Percentiles rank a stretch among this genome's conserved stretches.
Evolutionary conservation across 2,888 invertebrate genomes (phyloP).

Genomic region (Heliconius erato): DNA sequence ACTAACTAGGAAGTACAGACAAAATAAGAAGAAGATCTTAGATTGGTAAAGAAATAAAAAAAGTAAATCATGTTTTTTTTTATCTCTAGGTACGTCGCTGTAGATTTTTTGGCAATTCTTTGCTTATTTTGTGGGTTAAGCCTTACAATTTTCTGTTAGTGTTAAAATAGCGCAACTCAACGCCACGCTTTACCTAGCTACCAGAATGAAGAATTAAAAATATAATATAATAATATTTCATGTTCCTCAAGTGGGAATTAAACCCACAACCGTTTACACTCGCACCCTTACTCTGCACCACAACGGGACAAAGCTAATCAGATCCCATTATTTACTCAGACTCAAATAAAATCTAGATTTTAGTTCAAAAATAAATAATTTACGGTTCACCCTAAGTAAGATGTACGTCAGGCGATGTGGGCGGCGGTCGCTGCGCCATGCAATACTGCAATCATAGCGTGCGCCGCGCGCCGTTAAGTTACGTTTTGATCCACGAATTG

Average conservation of each 20-base stretch:
- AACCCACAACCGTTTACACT: not conserved
- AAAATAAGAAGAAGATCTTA: not conserved
- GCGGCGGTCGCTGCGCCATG: slow-evolving; percentile 65
- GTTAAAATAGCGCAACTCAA: not conserved
- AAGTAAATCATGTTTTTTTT: not conserved
- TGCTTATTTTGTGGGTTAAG: not conserved
- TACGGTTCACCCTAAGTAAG: slow-evolving; percentile 31
- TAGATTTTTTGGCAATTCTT: not conserved
- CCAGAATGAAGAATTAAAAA: not conserved
- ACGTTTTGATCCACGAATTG: slow-evolving; percentile 24
- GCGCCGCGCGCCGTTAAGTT: slow-evolving; percentile 52
- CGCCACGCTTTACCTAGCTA: not conserved
- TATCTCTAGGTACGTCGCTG: not conserved
- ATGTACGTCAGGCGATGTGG: slow-evolving; percentile 56
- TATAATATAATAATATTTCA: not conserved
- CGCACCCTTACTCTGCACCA: not conserved
- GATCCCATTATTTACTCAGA: not conserved
- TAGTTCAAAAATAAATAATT: slow-evolving; percentile 7
- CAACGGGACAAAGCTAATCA: not conserved
- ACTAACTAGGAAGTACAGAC: not conserved
- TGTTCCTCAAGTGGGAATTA: not conserved
- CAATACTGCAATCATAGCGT: slow-evolving; percentile 76
- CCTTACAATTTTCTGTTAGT: not conserved
- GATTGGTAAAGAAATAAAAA: not conserved
- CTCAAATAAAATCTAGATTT: slow-evolving; percentile 1